Evolutionary conservation across 2,888 invertebrate genomes (phyloP), one percentile per base, ranked within the genome.

Genomic region (Lasioglossum malachurum): DNA sequence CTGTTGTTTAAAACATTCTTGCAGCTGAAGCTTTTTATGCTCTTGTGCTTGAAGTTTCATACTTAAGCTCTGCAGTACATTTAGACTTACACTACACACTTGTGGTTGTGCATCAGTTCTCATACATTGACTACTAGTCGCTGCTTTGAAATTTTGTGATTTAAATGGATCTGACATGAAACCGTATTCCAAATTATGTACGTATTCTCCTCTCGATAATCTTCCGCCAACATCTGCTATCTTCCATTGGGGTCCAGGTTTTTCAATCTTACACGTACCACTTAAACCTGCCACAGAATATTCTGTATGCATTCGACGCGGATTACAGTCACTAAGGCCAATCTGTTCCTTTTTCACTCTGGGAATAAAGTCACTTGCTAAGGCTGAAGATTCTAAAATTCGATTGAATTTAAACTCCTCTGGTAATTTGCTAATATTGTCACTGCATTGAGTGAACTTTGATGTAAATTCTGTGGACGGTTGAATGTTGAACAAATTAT

Each of bases 151-250:
- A 79, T 85, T 93, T 78, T 94, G 93, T 23, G 93, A 82, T 57
- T 93, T 93, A 16, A 93, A 86, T 14, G 94, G 91, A 67, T 95
- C 93, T 38, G 93, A 92, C 19, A 92, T 89, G 16, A 93, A 72
- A 69, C 90, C 91, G 31, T 94, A 94, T 46, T 93, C 89, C 3
- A 64, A 23, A 5, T 80, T 75, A 12, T 69, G 41, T 44, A 67
- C 72, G 60, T 72, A 75, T 38, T 87, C 76, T 27, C 81, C 79
- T 73, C 83, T 89, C 12, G 38, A 12, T 10, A 93, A 91, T 78
- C 94, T 94, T 49, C 84, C 84, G 75, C 91, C 92, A 31, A 91
- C 89, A 35, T 92, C 92, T 35, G 88, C 69, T 74, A 89, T 90
- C 75, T 93, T 93, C 73, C 92, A 82, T 69, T 85, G 82, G 16